Evolutionary conservation across 2,113 vertebrate species (phyloP).

Genomic region (Hypomesus transpacificus): DNA sequence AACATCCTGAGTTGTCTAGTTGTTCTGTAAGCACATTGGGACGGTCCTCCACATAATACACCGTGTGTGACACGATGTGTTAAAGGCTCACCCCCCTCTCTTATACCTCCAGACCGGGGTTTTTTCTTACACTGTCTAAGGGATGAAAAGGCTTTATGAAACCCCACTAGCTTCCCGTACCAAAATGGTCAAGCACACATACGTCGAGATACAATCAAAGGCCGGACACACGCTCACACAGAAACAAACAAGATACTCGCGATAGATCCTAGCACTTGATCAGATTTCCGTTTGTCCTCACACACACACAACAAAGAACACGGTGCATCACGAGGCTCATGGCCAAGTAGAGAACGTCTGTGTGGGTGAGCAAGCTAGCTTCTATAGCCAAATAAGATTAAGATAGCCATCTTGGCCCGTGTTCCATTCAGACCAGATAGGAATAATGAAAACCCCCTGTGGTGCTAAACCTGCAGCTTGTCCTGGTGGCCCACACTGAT

Average conservation of each 20-base stretch:
- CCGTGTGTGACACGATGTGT: not conserved
- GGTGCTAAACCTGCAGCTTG: slow-evolving; percentile 55
- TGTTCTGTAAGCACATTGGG: not conserved
- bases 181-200: slow-evolving; percentile 29
- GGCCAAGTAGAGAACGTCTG: slow-evolving; percentile 15
- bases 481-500: slow-evolving; percentile 32
- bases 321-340: slow-evolving; percentile 5
- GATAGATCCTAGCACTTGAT: slow-evolving; percentile 53
- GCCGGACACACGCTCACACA: slow-evolving; percentile 25
- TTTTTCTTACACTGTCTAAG: not conserved
- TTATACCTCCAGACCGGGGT: not conserved
- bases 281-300: slow-evolving; percentile 45
- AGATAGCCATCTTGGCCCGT: slow-evolving; percentile 66
- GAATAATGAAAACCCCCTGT: slow-evolving; percentile 68
- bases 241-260: slow-evolving; percentile 50
- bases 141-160: slow-evolving; percentile 46
- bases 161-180: slow-evolving; percentile 40
- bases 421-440: slow-evolving; percentile 62
- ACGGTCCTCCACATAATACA: not conserved
- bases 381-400: slow-evolving; percentile 69
- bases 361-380: slow-evolving; percentile 39
- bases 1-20: too few relatives aligned
- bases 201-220: slow-evolving; percentile 53
- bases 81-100: not conserved
- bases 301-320: slow-evolving; percentile 16